A percentile compares a stretch with the other conserved stretches of the same genome.
Evolutionary conservation across 2,797 vertebrate genomes (phyloP).

Genomic region (Garrulus glandarius): DNA sequence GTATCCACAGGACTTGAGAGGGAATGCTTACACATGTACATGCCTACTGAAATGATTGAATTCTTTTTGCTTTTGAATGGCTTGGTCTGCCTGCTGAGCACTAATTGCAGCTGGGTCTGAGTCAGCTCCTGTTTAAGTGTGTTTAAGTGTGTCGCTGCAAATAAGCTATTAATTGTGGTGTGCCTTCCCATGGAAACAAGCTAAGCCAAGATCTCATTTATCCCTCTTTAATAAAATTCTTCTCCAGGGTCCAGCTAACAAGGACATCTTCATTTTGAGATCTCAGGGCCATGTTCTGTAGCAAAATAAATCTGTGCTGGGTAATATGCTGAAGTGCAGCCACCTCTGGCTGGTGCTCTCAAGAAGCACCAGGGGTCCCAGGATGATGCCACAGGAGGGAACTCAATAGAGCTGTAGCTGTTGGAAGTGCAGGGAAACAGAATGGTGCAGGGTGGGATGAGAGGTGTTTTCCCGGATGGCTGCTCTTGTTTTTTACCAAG

Average conservation of each 20-base stretch:
- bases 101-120: background rate
- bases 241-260: background rate
- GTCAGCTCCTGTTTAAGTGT: background rate
- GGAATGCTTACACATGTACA: background rate
- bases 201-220: background rate
- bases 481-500: background rate
- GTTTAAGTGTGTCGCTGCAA: background rate
- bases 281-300: background rate
- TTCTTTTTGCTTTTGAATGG: background rate
- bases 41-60: background rate
- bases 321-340: background rate
- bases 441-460: background rate
- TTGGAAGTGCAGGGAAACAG: background rate
- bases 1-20: accelerated
- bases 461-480: background rate
- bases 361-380: background rate
- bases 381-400: background rate
- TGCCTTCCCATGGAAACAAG: background rate
- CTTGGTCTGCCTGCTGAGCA: background rate
- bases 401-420: background rate
- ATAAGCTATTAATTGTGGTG: background rate
- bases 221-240: background rate
- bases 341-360: background rate
- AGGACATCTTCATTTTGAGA: background rate
- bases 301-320: background rate